A percentile compares a stretch with the other conserved stretches of the same genome.
Conservation (phyloP, 2,888 invertebrate species). For the Aphodius granarius region DNA sequence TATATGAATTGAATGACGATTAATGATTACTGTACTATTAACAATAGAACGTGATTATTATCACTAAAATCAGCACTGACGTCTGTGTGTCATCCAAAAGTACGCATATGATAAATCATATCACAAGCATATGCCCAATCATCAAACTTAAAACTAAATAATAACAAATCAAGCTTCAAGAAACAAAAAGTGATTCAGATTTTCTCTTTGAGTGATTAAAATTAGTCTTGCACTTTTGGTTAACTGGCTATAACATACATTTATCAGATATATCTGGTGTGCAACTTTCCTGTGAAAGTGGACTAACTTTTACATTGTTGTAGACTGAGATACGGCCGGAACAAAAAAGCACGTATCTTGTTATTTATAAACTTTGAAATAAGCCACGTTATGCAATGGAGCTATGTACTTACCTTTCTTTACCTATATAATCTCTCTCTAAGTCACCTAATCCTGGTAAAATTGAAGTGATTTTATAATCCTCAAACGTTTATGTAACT, state of each 20-base stretch:
- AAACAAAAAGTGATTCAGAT: too few species aligned
- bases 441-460: neutral
- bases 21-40: neutral
- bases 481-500: neutral
- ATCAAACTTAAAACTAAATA: too few species aligned
- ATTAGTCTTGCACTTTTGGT: too few species aligned
- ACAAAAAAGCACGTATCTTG: neutral
- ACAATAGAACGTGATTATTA: neutral
- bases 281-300: neutral
- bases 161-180: too few species aligned
- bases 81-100: neutral
- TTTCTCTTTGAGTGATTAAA: too few species aligned
- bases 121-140: neutral
- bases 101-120: neutral
- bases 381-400: neutral
- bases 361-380: neutral
- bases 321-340: neutral
- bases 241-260: neutral
- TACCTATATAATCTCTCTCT: neutral
- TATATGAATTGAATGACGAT: neutral
- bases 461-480: neutral
- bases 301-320: neutral
- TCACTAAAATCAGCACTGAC: neutral
- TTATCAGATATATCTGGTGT: neutral
- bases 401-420: neutral